Conservation (phyloP, 2,888 invertebrate genomes). For the Asteroscopus sphinx region DNA sequence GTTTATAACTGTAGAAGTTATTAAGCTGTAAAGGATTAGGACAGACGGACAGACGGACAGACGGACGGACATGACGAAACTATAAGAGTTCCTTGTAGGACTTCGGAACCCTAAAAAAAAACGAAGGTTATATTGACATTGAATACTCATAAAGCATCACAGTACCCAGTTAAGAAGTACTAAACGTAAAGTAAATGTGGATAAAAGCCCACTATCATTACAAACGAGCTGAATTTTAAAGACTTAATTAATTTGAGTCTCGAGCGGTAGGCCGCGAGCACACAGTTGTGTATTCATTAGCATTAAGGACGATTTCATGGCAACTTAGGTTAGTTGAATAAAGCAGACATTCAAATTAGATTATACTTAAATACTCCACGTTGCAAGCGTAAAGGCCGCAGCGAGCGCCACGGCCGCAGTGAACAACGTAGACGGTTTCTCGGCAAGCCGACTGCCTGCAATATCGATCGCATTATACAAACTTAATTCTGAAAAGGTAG, state of each 20-base stretch:
- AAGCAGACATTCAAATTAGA: conserved; percentile 67
- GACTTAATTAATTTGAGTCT: conserved; percentile 62
- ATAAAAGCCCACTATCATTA: conserved; percentile 59
- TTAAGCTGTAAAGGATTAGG: no score
- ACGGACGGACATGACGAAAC: no score
- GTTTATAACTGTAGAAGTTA: no score
- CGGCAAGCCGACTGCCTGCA: conserved; percentile 47
- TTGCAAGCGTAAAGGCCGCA: conserved; percentile 47
- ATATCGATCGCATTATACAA: conserved; percentile 46
- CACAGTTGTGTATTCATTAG: conserved; percentile 65
- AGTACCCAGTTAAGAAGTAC: conserved; percentile 27
- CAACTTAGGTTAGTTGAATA: conserved; percentile 66
- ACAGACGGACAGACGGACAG: no score
- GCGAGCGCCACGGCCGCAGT: conserved; percentile 51
- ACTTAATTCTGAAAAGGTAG: conserved; percentile 18
- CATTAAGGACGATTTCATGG: conserved; percentile 67
- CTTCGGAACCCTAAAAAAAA: no score
- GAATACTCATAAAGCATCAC: not conserved
- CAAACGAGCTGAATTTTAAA: conserved; percentile 57
- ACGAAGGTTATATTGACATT: no score
- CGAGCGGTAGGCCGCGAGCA: conserved; percentile 63
- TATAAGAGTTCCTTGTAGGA: no score
- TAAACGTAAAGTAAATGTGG: conserved; percentile 46
- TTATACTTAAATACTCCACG: conserved; percentile 51
- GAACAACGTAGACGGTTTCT: conserved; percentile 50